These are phyloP conservation scores for Petrophora chlorosata DNA, from an alignment of 2,888 invertebrate species.

Conservation along the genomic window DNA sequence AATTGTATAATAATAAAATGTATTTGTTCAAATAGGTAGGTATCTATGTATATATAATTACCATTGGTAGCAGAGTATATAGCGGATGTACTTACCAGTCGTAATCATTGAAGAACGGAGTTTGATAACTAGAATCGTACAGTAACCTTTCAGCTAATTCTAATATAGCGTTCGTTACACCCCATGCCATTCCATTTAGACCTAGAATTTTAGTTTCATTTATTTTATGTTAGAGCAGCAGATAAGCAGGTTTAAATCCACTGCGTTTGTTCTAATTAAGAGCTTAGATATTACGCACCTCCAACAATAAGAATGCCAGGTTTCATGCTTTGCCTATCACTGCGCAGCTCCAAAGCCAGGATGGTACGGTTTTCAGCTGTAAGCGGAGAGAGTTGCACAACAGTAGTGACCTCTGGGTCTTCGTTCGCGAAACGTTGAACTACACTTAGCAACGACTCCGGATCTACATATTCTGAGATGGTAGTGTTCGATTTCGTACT, in stretches of 20 bases:
- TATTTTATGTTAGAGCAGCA: too few relatives aligned
- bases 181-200: constrained; percentile 75
- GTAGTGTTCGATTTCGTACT: constrained; percentile 43
- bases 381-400: constrained; percentile 49
- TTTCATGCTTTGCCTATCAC: constrained; percentile 64
- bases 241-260: too few relatives aligned
- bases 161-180: constrained; percentile 66
- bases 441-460: constrained; percentile 41
- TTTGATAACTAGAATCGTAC: constrained; percentile 69
- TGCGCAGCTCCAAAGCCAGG: constrained; percentile 66
- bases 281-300: constrained; percentile 43
- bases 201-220: constrained; percentile 57
- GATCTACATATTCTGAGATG: constrained; percentile 51
- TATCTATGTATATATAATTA: not conserved
- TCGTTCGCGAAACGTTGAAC: constrained; percentile 47
- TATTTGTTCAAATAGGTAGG: not conserved
- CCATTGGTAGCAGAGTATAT: not conserved
- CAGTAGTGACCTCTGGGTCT: constrained; percentile 56
- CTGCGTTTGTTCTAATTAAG: not conserved
- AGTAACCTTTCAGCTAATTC: constrained; percentile 67
- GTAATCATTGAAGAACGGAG: constrained; percentile 77
- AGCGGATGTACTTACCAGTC: constrained; percentile 61
- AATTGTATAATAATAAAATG: too few relatives aligned
- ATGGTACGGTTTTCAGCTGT: constrained; percentile 64
- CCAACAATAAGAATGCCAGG: constrained; percentile 74